Evolutionary conservation across 2,113 vertebrate genomes (phyloP), one percentile per base, ranked within the genome.

Genomic region (Thryonomys swinderianus): DNA sequence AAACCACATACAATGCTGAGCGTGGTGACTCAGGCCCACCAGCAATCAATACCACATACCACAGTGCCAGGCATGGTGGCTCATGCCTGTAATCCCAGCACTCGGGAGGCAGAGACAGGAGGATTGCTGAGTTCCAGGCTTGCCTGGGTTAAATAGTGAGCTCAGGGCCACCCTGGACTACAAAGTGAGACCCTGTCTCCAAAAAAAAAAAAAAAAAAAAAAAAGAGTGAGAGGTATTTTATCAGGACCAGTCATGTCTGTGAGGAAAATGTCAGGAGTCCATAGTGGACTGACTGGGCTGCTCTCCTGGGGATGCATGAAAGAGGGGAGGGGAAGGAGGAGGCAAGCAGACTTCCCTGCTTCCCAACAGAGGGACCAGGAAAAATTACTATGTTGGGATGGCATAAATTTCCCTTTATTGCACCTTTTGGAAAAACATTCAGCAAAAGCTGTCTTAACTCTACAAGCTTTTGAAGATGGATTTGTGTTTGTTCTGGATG

Each of bases 391-490:
- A 3, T 40, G 23, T 66, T 45, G 12, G 30, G 51, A n/a, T 85
- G 73, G 53, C 74, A 79, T 80, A 57, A 42, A 57, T 76, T n/a
- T 53, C 37, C 40, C 51, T 62, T 66, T 66, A n/a, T 57, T 90
- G 62, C 6, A 45, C 53, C 57, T 94, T 93, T 80, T 61, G n/a
- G 90, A 13, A 91, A 90, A 94, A 45, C 34, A 42, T 74, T 85
- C 67, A 71, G 85, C 59, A 30, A 83, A 86, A 40, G 34, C n/a
- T 53, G 32, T 71, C 32, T 45, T 8, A 37, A 27, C 21, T 66
- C 81, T 45, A 48, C 30, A 83, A 69, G 16, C 40, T 91, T 91
- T 92, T 64, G n/a, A 80, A 93, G 71, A 34, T 62, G 45, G 78
- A 45, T 78, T 76, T 91, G 30, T 84, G 51, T 88, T 91, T 93